These are phyloP conservation scores for Drosophila carrolli DNA, from an alignment of 1,140 invertebrate species.

Conservation along the genomic window DNA sequence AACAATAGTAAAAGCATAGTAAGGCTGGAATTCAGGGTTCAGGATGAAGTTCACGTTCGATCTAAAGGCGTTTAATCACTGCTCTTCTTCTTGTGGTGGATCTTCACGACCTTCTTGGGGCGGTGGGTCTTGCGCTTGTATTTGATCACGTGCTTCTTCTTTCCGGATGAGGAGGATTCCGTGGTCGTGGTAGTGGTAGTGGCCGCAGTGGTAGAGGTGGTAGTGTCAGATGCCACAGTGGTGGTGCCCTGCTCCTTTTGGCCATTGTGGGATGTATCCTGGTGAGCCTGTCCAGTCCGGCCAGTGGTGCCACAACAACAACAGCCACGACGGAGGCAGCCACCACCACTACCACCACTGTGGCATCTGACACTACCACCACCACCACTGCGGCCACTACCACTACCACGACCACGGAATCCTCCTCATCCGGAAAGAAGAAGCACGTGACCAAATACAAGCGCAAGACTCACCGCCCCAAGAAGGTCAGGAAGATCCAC, in stretches of 20 bases:
- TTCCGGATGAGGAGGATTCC: background rate
- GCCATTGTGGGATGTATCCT: conserved; percentile 15
- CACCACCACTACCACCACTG: background rate
- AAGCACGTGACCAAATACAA: background rate
- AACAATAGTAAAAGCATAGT: too few species aligned
- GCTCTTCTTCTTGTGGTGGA: background rate
- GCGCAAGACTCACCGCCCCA: conserved; percentile 10
- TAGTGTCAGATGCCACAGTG: background rate
- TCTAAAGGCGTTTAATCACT: background rate
- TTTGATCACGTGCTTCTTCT: conserved; percentile 5
- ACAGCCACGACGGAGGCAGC: conserved; percentile 13
- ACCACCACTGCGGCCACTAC: background rate
- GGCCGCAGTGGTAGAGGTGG: background rate
- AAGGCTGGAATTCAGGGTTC: background rate
- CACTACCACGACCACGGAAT: background rate
- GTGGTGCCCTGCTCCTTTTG: conserved; percentile 6
- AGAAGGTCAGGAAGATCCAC: background rate
- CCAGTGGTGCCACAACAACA: background rate
- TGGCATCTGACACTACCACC: conserved; percentile 16
- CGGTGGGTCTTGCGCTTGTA: conserved; percentile 7
- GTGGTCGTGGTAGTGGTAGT: background rate
- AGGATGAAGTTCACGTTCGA: background rate
- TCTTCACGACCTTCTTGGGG: conserved; percentile 5
- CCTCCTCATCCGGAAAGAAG: conserved; percentile 2
- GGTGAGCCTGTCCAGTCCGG: conserved; percentile 1